phyloP scores from a whole-genome alignment of 2,888 invertebrate genomes.

The Plebejus anna region DNA sequence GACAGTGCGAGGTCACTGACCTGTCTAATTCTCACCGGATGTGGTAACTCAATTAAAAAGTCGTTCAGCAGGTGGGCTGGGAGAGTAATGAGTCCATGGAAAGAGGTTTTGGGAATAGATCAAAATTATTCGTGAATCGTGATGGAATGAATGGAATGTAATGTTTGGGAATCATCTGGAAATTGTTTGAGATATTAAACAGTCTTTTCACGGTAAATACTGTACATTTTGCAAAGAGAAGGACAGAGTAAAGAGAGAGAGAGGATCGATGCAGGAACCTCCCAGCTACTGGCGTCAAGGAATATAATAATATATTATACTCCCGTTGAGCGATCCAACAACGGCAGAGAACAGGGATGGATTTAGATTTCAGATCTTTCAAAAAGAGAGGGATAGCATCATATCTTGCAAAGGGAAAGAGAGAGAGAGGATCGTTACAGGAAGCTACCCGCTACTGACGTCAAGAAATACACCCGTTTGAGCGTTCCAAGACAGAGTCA shows the following conservation, averaged over 20 bases:
- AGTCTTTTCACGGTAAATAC: too few species aligned
- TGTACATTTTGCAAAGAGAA: neutral
- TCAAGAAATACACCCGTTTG: neutral
- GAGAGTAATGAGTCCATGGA: neutral
- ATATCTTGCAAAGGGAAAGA: too few species aligned
- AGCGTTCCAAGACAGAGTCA: neutral
- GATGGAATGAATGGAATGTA: too few species aligned
- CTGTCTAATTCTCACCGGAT: neutral
- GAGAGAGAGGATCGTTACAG: neutral
- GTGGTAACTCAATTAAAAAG: slow-evolving; percentile 19
- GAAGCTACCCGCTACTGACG: neutral
- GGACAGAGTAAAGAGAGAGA: neutral
- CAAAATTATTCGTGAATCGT: neutral
- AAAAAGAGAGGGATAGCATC: too few species aligned
- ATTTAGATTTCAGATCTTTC: too few species aligned
- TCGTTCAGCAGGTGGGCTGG: neutral
- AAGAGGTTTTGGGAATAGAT: neutral
- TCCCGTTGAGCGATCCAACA: too few species aligned
- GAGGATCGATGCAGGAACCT: too few species aligned
- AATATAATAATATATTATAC: too few species aligned
- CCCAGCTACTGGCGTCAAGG: too few species aligned
- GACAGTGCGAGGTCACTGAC: neutral
- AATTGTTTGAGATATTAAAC: too few species aligned
- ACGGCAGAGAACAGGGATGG: too few species aligned
- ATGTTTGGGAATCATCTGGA: too few species aligned